Evolutionary conservation across 2,888 invertebrate genomes (phyloP).

Genomic region (Dichetophora obliterata): DNA sequence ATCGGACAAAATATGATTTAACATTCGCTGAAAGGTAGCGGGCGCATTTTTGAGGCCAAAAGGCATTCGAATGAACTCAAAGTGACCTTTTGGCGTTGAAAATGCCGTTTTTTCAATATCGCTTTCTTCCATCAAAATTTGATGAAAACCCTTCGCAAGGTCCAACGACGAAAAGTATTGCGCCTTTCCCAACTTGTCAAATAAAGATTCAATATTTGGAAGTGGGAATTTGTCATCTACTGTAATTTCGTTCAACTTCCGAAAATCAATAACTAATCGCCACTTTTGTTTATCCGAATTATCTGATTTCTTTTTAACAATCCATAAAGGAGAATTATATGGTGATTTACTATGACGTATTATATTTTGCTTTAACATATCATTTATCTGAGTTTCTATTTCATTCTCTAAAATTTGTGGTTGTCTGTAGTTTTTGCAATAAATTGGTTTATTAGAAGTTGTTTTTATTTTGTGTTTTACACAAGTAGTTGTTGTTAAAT

Average conservation of each 20-base stretch:
- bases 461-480: conserved; percentile 18
- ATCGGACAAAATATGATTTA: background rate
- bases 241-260: too few species aligned
- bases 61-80: conserved; percentile 12
- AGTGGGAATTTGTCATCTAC: too few species aligned
- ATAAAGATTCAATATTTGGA: too few species aligned
- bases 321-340: conserved; percentile 25
- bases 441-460: conserved; percentile 13
- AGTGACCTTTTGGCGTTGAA: background rate
- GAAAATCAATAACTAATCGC: too few species aligned
- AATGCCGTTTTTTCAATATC: too few species aligned
- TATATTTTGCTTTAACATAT: conserved; percentile 36
- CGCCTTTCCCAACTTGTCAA: background rate
- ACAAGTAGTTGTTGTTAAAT: conserved; percentile 1
- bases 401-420: conserved; percentile 34
- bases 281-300: too few species aligned
- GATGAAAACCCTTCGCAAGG: too few species aligned
- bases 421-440: conserved; percentile 22
- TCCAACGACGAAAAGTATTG: background rate
- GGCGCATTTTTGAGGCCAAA: conserved; percentile 16
- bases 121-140: too few species aligned
- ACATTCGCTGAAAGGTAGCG: conserved; percentile 14
- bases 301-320: too few species aligned
- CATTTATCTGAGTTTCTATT: conserved; percentile 27
- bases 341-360: conserved; percentile 33